These are phyloP conservation scores for Thinocorus orbignyianus DNA, from an alignment of 2,113 vertebrate genomes.

Conservation along the genomic window DNA sequence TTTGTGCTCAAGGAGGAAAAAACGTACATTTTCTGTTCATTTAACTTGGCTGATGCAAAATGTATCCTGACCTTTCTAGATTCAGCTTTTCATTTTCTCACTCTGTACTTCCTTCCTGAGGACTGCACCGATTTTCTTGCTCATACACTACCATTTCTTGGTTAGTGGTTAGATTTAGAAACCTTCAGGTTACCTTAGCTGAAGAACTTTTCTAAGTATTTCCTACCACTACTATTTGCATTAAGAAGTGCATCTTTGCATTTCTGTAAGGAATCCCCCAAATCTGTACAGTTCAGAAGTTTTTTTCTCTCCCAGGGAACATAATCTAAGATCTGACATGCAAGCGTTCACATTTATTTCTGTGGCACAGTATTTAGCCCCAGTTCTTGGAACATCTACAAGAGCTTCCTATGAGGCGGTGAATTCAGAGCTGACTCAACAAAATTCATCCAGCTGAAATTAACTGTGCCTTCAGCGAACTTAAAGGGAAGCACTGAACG, in stretches of 20 bases:
- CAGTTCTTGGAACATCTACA: conserved; percentile 34
- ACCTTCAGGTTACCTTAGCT: not conserved
- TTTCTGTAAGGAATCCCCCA: not conserved
- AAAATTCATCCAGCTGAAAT: not conserved
- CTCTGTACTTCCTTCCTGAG: not conserved
- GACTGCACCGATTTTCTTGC: not conserved
- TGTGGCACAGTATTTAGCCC: not conserved
- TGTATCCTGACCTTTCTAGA: not conserved
- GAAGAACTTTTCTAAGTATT: not conserved
- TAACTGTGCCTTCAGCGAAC: not conserved
- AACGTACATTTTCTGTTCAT: not conserved
- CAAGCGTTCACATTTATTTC: not conserved
- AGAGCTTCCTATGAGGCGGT: not conserved
- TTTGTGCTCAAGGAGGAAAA: not conserved
- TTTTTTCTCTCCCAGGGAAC: not conserved
- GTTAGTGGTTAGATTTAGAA: not conserved
- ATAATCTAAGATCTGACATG: not conserved
- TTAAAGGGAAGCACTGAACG: not conserved
- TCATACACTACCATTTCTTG: not conserved
- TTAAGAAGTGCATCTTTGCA: not conserved
- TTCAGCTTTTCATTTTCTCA: not conserved
- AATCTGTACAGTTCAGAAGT: not conserved
- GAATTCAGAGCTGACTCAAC: conserved; percentile 40
- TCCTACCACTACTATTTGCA: not conserved
- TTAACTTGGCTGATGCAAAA: not conserved